phyloP scores from a whole-genome alignment of 2,888 invertebrate genomes.

The Falcaria lacertinaria region DNA sequence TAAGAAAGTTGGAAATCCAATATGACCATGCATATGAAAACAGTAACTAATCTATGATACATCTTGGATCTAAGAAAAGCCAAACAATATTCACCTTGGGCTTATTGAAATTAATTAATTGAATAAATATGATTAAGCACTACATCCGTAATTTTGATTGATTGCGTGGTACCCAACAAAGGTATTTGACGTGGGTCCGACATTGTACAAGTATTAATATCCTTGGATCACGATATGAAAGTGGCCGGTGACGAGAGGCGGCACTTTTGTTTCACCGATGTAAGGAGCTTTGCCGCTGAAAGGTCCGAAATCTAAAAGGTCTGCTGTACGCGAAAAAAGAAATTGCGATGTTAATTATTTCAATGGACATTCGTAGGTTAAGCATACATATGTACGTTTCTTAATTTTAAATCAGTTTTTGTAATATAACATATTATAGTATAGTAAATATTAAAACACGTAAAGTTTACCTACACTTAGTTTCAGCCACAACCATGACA shows the following conservation, averaged over 20 bases:
- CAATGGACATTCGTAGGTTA: too few species aligned
- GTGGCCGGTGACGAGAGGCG: conserved; percentile 34
- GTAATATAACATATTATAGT: too few species aligned
- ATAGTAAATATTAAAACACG: too few species aligned
- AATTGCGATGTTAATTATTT: too few species aligned
- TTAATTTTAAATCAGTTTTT: too few species aligned
- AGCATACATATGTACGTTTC: too few species aligned
- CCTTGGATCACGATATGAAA: conserved; percentile 56
- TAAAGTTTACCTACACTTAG: too few species aligned
- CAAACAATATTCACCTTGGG: conserved; percentile 48
- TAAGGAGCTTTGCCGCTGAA: conserved; percentile 8
- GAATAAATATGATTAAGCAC: conserved; percentile 66
- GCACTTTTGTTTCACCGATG: conserved; percentile 23
- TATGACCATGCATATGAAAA: conserved; percentile 4
- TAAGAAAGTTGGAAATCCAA: too few species aligned
- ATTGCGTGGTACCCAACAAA: conserved; percentile 39
- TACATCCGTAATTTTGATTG: conserved; percentile 74
- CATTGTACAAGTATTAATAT: conserved; percentile 44
- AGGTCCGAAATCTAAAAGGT: background rate
- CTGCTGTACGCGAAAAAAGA: background rate
- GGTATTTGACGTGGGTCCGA: conserved; percentile 32
- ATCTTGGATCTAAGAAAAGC: conserved; percentile 5
- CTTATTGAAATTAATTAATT: conserved; percentile 64
- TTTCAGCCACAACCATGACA: too few species aligned
- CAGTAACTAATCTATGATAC: conserved; percentile 5